Evolutionary conservation across 1,140 invertebrate genomes (phyloP), one percentile per base, ranked within the genome.

Genomic region (Dreissena polymorpha): DNA sequence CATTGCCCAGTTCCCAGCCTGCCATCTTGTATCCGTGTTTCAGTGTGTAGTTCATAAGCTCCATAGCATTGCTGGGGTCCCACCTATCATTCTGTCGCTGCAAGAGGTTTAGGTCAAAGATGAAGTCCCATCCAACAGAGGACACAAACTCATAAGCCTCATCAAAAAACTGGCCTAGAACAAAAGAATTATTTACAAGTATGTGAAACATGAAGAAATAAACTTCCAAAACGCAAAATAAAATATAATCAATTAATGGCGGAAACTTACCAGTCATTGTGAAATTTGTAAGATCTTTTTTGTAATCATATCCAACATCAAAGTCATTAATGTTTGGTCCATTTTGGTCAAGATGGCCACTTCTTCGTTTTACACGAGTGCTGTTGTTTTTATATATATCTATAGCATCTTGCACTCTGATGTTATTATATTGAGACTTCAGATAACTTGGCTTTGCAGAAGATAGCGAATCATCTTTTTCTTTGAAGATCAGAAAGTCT

Each of bases 1-100:
- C 96, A 94, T 96, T 96, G 85, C 96, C 96, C 55, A 96, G 92
- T 91, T 96, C 95, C 95, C 95, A 96, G 85, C 95, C 94, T 3
- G 95, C 86, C 73, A 94, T 87, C 88, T 94, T 92, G 65, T 94
- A 93, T 49, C 87, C 87, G 60, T 83, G 82, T 25, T 92, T 87
- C 10, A 90, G 70, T 16, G 95, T 95, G 91, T 95, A 96, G 72
- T 93, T 84, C 69, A 96, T 92, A 21, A 96, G 92, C 83, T 95
- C 89, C 78, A 92, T 90, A 16, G 95, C 95, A 94, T 96, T 96
- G 13, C 90, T 89, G 49, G 93, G 91, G 92, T 95, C 92, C 96
- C 96, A 96, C 50, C 91, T 92, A 89, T 94, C 91, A n/a, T 90
- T 75, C 5, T 21, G 57, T 84, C 96, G 94, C 6, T 94, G 89